These are phyloP conservation scores for Drosophila punjabiensis DNA, from an alignment of 1,140 invertebrate genomes.

Conservation along the genomic window DNA sequence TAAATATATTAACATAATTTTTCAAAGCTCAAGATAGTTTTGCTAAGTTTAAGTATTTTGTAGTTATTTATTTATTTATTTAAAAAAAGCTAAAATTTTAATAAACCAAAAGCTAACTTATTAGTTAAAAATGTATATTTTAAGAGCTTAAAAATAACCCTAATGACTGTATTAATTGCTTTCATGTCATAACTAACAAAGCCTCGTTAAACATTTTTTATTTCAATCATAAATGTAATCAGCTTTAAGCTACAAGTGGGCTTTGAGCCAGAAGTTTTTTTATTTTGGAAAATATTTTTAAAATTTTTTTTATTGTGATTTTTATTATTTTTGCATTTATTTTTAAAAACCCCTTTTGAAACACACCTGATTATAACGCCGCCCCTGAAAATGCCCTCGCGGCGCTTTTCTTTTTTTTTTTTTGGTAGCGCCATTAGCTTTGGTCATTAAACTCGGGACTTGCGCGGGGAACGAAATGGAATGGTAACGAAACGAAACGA, in stretches of 20 bases:
- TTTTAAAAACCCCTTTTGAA: neutral
- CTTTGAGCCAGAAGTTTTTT: neutral
- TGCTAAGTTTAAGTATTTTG: too few species aligned
- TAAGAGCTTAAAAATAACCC: neutral
- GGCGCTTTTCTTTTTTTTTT: neutral
- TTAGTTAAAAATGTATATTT: too few species aligned
- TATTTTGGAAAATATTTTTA: neutral
- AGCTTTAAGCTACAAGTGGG: neutral
- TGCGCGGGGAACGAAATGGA: conserved; percentile 26
- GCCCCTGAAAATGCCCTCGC: conserved; percentile 10
- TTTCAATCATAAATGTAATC: conserved; percentile 21
- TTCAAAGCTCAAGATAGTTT: too few species aligned
- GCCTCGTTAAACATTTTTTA: conserved; percentile 9
- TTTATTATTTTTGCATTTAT: neutral
- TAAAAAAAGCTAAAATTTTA: too few species aligned
- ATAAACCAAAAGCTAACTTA: too few species aligned
- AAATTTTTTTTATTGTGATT: neutral
- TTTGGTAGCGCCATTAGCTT: conserved; percentile 43
- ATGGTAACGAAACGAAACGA: neutral
- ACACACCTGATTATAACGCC: neutral
- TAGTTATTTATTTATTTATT: too few species aligned
- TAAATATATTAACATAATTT: too few species aligned
- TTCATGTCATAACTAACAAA: neutral
- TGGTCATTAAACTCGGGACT: conserved; percentile 62
- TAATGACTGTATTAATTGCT: conserved; percentile 6